Evolutionary conservation across 1,140 invertebrate genomes (phyloP).

Genomic region (Lysiphlebus fabarum): DNA sequence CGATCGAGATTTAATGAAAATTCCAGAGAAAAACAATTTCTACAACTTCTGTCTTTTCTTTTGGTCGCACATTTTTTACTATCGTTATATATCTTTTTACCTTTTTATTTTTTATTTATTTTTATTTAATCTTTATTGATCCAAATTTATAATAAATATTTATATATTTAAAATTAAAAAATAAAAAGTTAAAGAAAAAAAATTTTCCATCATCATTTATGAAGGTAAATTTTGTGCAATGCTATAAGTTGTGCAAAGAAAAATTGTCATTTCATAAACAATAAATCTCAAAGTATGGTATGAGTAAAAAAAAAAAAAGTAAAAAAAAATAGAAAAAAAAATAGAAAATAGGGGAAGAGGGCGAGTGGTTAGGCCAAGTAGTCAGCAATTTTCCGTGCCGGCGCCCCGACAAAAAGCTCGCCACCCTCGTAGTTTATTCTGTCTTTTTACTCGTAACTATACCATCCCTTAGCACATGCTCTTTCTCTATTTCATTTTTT

Average conservation of each 20-base stretch:
- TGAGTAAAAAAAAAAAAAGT: too few relatives aligned
- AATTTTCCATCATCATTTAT: too few relatives aligned
- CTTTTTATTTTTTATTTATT: too few relatives aligned
- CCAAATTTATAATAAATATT: too few relatives aligned
- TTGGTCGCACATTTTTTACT: too few relatives aligned
- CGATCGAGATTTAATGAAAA: slow-evolving; percentile 49
- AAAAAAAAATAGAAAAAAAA: too few relatives aligned
- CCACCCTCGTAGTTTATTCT: slow-evolving; percentile 17
- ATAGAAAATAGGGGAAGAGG: neutral
- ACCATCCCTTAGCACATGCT: neutral
- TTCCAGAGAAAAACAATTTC: slow-evolving; percentile 34
- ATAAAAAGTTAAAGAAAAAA: too few relatives aligned
- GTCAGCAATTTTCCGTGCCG: slow-evolving; percentile 27
- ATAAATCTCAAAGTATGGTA: slow-evolving; percentile 18
- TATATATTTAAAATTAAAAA: too few relatives aligned
- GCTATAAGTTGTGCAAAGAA: slow-evolving; percentile 11
- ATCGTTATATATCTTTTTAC: too few relatives aligned
- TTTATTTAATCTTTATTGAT: too few relatives aligned
- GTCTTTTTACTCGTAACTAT: slow-evolving; percentile 11
- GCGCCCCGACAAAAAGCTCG: slow-evolving; percentile 22
- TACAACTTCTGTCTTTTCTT: neutral
- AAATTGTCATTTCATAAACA: slow-evolving; percentile 21
- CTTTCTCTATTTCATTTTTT: slow-evolving; percentile 10
- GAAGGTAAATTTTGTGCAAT: neutral
- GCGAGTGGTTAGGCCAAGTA: slow-evolving; percentile 23